Percentiles rank a stretch among this genome's conserved stretches.
Conservation (phyloP, 2,797 vertebrate species). For the Gambelia wislizenii region DNA sequence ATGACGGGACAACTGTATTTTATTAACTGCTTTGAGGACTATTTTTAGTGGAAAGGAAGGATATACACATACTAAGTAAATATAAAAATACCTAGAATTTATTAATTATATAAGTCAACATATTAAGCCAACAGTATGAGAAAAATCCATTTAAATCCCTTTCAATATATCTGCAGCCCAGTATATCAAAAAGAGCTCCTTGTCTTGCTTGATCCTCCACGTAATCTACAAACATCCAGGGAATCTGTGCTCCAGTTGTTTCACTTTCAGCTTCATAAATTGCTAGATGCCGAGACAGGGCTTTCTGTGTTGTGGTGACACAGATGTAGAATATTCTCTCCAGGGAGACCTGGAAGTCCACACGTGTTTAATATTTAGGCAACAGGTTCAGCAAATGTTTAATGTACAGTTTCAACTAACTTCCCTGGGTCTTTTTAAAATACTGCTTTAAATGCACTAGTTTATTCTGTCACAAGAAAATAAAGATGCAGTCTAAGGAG, state of each 20-base stretch:
- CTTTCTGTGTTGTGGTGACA: background rate
- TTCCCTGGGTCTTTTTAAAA: background rate
- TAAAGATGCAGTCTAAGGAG: background rate
- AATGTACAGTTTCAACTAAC: background rate
- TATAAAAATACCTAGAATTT: background rate
- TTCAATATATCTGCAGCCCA: background rate
- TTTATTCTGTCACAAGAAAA: background rate
- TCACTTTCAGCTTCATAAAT: background rate
- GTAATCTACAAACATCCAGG: background rate
- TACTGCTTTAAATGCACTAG: background rate
- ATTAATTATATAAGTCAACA: slow-evolving; percentile 15
- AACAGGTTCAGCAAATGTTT: background rate
- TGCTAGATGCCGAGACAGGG: too few species aligned
- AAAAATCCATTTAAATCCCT: background rate
- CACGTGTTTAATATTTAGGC: background rate
- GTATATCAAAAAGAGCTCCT: background rate
- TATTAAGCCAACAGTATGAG: background rate
- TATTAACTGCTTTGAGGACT: background rate
- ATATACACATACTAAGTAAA: too few species aligned
- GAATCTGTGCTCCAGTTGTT: background rate
- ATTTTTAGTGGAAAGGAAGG: background rate
- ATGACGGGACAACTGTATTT: too few species aligned
- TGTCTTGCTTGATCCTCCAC: background rate
- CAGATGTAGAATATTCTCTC: background rate
- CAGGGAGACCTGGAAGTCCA: background rate